These are phyloP conservation scores for Gyrodactylus bullatarudis DNA, from an alignment of 1,140 invertebrate genomes.

Conservation along the genomic window DNA sequence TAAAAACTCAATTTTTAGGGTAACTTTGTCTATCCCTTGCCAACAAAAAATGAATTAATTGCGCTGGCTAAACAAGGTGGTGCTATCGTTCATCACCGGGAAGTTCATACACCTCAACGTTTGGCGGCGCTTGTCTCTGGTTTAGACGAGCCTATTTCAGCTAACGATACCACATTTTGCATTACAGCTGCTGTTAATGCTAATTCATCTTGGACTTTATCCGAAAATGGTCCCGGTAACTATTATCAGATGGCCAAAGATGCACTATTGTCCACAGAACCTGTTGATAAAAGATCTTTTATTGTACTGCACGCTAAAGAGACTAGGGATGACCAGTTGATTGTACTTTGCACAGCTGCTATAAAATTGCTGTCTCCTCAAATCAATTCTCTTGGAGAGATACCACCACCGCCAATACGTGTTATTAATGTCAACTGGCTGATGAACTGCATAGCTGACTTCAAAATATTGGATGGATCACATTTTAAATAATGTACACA, in stretches of 20 bases:
- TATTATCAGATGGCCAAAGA: not conserved
- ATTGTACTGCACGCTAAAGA: not conserved
- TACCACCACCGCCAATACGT: not conserved
- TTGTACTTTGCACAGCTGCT: not conserved
- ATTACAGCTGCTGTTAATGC: not conserved
- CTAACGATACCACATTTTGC: not conserved
- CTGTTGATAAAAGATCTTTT: not conserved
- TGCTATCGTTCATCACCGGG: not conserved
- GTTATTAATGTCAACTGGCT: not conserved
- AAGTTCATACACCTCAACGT: not conserved
- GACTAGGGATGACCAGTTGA: not conserved
- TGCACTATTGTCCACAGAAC: not conserved
- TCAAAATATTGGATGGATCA: not conserved
- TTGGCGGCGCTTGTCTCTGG: not conserved
- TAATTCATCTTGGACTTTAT: not conserved
- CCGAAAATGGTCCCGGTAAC: not conserved
- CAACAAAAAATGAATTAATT: not conserved
- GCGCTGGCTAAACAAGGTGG: not conserved
- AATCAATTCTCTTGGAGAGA: not conserved
- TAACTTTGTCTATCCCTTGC: not conserved
- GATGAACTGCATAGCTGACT: not conserved
- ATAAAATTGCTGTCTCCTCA: not conserved
- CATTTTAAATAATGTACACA: not conserved
- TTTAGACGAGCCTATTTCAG: not conserved
- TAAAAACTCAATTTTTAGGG: not conserved